Percentiles rank a stretch among this genome's conserved stretches.
Evolutionary conservation across 2,888 invertebrate genomes (phyloP).

Genomic region (Coenonympha glycerion): DNA sequence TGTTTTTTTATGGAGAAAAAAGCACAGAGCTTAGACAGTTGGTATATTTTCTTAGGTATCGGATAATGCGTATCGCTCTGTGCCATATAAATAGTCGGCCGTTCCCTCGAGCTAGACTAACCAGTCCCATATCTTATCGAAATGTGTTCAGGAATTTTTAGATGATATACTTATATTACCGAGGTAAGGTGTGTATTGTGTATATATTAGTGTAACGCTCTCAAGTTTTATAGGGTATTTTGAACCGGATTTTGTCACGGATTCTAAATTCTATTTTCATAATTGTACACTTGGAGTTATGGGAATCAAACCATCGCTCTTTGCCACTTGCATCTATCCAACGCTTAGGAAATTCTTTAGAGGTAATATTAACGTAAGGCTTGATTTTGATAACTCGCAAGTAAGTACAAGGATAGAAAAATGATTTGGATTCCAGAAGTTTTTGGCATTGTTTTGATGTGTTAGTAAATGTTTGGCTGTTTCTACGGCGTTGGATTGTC

Average conservation of each 20-base stretch:
- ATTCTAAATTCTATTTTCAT: too few species aligned
- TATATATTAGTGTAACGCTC: constrained; percentile 45
- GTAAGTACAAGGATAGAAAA: too few species aligned
- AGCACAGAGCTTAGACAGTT: too few species aligned
- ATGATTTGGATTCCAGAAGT: constrained; percentile 9
- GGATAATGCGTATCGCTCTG: constrained; percentile 25
- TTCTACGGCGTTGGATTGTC: constrained; percentile 10
- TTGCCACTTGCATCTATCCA: too few species aligned
- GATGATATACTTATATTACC: constrained; percentile 56
- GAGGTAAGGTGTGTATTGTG: constrained; percentile 56
- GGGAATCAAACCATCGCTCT: too few species aligned
- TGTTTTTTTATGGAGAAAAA: too few species aligned
- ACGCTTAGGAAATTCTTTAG: too few species aligned
- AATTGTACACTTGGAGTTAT: too few species aligned
- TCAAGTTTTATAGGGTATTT: constrained; percentile 17
- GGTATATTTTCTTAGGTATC: too few species aligned
- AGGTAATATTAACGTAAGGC: too few species aligned
- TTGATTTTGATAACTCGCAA: too few species aligned
- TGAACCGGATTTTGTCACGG: constrained; percentile 13
- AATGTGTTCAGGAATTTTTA: constrained; percentile 72
- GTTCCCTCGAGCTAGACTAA: constrained; percentile 17
- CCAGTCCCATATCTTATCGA: constrained; percentile 65
- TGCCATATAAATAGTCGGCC: constrained; percentile 55
- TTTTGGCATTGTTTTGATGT: constrained; percentile 6
- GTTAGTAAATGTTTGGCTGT: constrained; percentile 9